Percentiles rank a stretch among this genome's conserved stretches.
Evolutionary conservation across 1,140 invertebrate genomes (phyloP).

Genomic region (Megalonaias nervosa): DNA sequence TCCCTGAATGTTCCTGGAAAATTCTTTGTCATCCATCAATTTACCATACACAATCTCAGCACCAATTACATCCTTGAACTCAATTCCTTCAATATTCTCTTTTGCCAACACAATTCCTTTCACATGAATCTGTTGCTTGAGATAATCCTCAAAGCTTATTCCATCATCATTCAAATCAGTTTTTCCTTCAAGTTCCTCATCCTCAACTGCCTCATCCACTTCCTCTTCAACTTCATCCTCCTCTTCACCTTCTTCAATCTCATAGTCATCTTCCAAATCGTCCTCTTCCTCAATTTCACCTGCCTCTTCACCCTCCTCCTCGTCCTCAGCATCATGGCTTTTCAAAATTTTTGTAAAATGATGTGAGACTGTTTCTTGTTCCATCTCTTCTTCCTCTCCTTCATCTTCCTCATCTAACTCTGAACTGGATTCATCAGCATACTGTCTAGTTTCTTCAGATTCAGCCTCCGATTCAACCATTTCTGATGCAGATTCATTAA

Average conservation of each 20-base stretch:
- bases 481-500: too few relatives aligned
- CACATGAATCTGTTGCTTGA: background rate
- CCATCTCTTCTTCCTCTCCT: constrained; percentile 1
- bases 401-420: background rate
- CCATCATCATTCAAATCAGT: background rate
- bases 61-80: background rate
- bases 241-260: constrained; percentile 13
- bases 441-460: too few relatives aligned
- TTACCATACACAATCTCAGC: background rate
- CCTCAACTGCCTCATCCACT: constrained; percentile 3
- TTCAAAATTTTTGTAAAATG: constrained; percentile 19
- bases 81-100: constrained; percentile 20
- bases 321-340: constrained; percentile 23
- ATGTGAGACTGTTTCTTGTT: background rate
- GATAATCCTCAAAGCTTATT: background rate
- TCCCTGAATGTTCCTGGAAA: background rate
- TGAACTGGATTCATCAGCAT: background rate
- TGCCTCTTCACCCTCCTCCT: background rate
- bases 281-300: constrained; percentile 11
- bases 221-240: constrained; percentile 31
- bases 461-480: too few relatives aligned
- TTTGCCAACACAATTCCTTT: constrained; percentile 1
- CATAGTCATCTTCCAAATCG: constrained; percentile 14
- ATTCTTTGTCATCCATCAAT: constrained; percentile 7
- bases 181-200: constrained; percentile 3